Evolutionary conservation across 2,888 invertebrate species (phyloP).

Genomic region (Melanostoma scalare): DNA sequence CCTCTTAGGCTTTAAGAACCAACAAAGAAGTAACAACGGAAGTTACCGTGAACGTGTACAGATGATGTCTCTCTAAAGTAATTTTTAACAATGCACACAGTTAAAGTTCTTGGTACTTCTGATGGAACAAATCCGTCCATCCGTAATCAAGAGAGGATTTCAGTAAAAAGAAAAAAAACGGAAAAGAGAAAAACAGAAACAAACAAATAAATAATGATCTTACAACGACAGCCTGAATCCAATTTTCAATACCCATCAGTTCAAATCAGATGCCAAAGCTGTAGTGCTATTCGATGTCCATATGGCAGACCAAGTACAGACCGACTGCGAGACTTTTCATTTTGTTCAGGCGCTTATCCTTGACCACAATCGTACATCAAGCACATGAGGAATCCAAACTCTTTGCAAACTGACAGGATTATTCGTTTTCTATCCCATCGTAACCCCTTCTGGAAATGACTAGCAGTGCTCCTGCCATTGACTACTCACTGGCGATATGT

Average conservation of each 20-base stretch:
- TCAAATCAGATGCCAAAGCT: conserved; percentile 65
- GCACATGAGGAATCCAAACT: conserved; percentile 66
- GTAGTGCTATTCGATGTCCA: conserved; percentile 42
- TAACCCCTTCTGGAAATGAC: conserved; percentile 50
- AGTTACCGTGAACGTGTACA: no score
- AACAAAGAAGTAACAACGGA: no score
- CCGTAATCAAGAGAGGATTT: neutral
- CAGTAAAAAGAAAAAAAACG: neutral
- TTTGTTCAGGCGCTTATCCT: conserved; percentile 66
- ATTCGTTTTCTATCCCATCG: conserved; percentile 64
- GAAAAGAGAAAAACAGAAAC: conserved; percentile 6
- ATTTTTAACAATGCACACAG: no score
- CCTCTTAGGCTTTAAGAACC: no score
- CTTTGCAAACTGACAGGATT: conserved; percentile 72
- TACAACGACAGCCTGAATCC: conserved; percentile 58
- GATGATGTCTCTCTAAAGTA: no score
- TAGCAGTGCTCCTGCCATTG: conserved; percentile 26
- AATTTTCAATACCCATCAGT: conserved; percentile 63
- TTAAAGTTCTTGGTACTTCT: no score
- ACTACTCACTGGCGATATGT: conserved; percentile 53
- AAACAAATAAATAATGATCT: conserved; percentile 69
- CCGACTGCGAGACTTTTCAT: conserved; percentile 45
- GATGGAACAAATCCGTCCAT: neutral
- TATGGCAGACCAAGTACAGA: conserved; percentile 30
- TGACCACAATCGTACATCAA: conserved; percentile 71